Conservation (phyloP, 37 sponge, comb jelly and placozoan genomes). For the Agelas oroides region DNA sequence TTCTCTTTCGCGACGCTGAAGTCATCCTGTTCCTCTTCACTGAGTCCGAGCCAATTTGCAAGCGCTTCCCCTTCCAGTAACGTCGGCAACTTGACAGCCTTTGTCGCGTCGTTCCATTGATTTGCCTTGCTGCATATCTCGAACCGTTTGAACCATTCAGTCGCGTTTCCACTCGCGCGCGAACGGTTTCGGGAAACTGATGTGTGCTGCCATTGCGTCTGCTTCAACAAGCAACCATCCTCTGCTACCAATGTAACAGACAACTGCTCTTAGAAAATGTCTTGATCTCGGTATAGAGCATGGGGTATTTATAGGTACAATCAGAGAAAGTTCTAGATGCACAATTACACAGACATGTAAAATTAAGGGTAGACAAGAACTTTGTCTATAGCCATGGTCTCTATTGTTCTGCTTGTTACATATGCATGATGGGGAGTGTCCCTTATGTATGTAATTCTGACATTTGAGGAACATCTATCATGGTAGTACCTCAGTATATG, state of each 20-base stretch:
- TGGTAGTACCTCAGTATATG: too few relatives aligned
- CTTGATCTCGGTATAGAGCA: too few relatives aligned
- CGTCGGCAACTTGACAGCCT: constrained; percentile 41
- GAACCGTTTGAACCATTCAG: constrained; percentile 36
- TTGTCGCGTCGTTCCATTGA: constrained; percentile 32
- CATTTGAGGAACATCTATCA: too few relatives aligned
- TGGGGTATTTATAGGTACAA: too few relatives aligned
- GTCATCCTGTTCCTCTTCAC: constrained; percentile 5
- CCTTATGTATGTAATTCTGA: too few relatives aligned
- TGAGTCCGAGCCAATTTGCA: constrained; percentile 47
- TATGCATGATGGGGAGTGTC: too few relatives aligned
- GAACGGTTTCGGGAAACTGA: constrained; percentile 41
- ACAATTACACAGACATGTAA: too few relatives aligned
- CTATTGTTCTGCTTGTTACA: too few relatives aligned
- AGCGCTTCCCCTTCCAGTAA: constrained; percentile 61
- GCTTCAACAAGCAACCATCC: constrained; percentile 11
- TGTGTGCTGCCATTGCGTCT: background rate
- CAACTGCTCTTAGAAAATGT: background rate
- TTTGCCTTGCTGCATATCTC: constrained; percentile 49
- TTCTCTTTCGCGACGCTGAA: background rate
- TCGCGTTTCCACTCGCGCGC: constrained; percentile 21
- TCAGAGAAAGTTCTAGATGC: too few relatives aligned
- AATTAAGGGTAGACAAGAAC: too few relatives aligned
- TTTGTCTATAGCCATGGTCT: too few relatives aligned
- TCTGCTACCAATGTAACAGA: constrained; percentile 72